phyloP scores from a whole-genome alignment of 2,113 vertebrate species.

The Pelvicachromis taeniatus region DNA sequence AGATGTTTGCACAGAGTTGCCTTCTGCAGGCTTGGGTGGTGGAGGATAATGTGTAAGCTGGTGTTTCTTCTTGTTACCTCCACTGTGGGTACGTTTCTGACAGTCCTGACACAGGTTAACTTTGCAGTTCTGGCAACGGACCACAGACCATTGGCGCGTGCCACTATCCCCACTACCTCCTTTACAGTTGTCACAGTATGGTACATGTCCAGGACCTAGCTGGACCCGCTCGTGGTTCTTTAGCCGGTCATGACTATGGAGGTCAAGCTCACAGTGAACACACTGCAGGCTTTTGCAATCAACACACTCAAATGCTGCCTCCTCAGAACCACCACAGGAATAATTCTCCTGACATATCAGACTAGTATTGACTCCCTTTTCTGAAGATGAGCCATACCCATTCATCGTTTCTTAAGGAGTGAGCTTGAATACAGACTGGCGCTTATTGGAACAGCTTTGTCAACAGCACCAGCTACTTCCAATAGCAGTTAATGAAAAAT shows the following conservation, averaged over 20 bases:
- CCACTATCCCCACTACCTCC: slow-evolving; percentile 72
- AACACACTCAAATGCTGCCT: slow-evolving; percentile 86
- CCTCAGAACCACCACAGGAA: slow-evolving; percentile 85
- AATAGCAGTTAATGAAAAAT: neutral
- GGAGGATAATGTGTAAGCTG: slow-evolving; percentile 78
- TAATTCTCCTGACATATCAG: slow-evolving; percentile 90
- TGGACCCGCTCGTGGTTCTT: slow-evolving; percentile 81
- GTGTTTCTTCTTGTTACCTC: slow-evolving; percentile 87
- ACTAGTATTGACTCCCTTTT: slow-evolving; percentile 82
- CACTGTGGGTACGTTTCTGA: slow-evolving; percentile 88
- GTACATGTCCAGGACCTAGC: slow-evolving; percentile 82
- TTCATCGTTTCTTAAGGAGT: slow-evolving; percentile 78
- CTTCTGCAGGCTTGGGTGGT: slow-evolving; percentile 58
- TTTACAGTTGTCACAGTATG: slow-evolving; percentile 86
- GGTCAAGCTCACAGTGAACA: slow-evolving; percentile 81
- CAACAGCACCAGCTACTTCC: slow-evolving; percentile 14
- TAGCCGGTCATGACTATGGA: slow-evolving; percentile 83
- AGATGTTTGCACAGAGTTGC: slow-evolving; percentile 11
- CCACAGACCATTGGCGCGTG: slow-evolving; percentile 76
- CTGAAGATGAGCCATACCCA: slow-evolving; percentile 78
- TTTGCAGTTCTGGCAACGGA: slow-evolving; percentile 91
- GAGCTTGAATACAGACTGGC: slow-evolving; percentile 11
- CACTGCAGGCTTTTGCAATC: slow-evolving; percentile 89
- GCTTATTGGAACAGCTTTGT: slow-evolving; percentile 24
- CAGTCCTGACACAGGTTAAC: slow-evolving; percentile 88